A percentile compares a stretch with the other conserved stretches of the same genome.
phyloP scores from a whole-genome alignment of 64 coral and sea anemone genomes.

The Orbicella faveolata region DNA sequence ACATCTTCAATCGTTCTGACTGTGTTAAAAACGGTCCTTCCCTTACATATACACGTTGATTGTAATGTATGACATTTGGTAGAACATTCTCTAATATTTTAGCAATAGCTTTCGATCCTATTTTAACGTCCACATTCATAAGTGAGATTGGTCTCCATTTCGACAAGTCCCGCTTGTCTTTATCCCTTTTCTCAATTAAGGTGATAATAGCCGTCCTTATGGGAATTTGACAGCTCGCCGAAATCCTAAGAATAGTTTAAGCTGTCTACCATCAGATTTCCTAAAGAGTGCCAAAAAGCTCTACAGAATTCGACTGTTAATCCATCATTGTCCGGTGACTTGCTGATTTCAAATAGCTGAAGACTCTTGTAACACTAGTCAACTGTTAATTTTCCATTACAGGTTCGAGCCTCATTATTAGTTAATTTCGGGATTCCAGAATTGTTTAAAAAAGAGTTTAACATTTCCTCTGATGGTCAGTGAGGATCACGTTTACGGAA shows the following conservation, averaged over 20 bases:
- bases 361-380: constrained; percentile 32
- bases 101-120: not conserved
- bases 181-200: constrained; percentile 20
- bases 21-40: too few relatives aligned
- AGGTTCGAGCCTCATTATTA: not conserved
- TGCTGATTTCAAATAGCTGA: not conserved
- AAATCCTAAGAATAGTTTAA: constrained; percentile 22
- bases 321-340: not conserved
- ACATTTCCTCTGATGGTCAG: not conserved
- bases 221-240: constrained; percentile 16
- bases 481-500: constrained; percentile 8
- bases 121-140: too few relatives aligned
- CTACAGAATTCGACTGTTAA: constrained; percentile 4
- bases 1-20: too few relatives aligned
- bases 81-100: not conserved
- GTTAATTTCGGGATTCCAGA: not conserved
- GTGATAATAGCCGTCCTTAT: constrained; percentile 31
- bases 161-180: constrained; percentile 3
- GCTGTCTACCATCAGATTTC: not conserved
- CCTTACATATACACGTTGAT: too few relatives aligned
- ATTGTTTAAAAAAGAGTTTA: constrained; percentile 10
- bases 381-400: constrained; percentile 25
- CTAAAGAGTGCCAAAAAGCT: constrained; percentile 42
- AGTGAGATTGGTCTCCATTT: constrained; percentile 2
- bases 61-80: too few relatives aligned